Evolutionary conservation across 2,888 invertebrate genomes (phyloP).

Genomic region (Acanthoscelides obtectus): DNA sequence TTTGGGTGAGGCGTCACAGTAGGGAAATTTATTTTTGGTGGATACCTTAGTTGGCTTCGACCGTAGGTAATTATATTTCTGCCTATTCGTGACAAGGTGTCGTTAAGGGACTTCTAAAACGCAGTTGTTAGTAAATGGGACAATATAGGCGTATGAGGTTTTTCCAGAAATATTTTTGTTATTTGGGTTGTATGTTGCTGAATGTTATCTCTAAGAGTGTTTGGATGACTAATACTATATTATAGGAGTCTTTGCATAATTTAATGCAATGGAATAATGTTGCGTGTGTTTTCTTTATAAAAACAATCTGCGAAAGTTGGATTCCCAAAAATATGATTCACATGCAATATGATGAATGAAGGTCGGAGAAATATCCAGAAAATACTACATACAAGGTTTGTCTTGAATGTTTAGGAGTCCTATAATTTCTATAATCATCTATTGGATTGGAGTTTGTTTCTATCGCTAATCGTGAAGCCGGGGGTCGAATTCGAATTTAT

Average conservation of each 20-base stretch:
- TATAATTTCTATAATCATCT: no score
- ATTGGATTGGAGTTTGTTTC: no score
- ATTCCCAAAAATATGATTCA: no score
- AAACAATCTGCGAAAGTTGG: background rate
- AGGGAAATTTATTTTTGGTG: background rate
- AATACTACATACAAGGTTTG: no score
- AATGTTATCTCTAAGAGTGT: background rate
- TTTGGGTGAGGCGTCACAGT: slow-evolving; percentile 1
- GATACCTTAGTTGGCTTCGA: slow-evolving; percentile 13
- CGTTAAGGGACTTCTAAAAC: background rate
- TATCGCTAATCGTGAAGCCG: no score
- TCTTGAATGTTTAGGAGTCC: no score
- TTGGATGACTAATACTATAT: background rate
- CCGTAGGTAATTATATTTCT: slow-evolving; percentile 3
- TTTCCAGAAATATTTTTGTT: background rate
- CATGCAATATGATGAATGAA: no score
- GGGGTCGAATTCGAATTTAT: no score
- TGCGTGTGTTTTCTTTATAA: background rate
- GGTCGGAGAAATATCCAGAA: no score
- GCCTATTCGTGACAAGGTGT: slow-evolving; percentile 1
- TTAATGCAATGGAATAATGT: background rate
- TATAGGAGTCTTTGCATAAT: background rate
- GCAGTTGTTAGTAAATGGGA: background rate
- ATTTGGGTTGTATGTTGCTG: background rate
- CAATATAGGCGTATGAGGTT: background rate